Conservation (phyloP, 2,888 invertebrate genomes). For the Gymnoscelis rufifasciata region DNA sequence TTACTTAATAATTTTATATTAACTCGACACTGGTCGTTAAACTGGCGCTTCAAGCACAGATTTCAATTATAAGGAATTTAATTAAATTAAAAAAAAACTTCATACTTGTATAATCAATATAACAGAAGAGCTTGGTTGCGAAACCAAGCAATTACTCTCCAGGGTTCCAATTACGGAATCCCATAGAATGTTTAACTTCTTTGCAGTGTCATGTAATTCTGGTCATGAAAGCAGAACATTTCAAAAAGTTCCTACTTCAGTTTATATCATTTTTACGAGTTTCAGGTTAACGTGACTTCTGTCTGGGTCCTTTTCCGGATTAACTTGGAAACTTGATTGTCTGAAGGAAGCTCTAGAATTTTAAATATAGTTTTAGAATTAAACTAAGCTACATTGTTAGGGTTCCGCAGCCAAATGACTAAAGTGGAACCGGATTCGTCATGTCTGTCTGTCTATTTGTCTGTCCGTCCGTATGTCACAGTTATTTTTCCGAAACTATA, state of each 20-base stretch:
- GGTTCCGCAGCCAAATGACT: no score
- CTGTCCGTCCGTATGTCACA: no score
- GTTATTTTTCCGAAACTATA: no score
- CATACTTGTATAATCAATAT: no score
- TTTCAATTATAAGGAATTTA: no score
- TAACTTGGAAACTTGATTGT: constrained; percentile 1
- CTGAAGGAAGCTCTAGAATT: constrained; percentile 4
- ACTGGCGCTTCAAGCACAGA: no score
- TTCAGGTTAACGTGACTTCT: constrained; percentile 7
- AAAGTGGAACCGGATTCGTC: no score
- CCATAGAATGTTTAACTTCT: background rate
- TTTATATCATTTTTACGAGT: constrained; percentile 16
- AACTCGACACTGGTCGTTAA: no score
- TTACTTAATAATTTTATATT: no score
- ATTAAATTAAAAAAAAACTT: no score
- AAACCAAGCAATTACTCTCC: background rate
- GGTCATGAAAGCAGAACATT: constrained; percentile 5
- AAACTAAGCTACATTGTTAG: background rate
- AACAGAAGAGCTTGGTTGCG: no score
- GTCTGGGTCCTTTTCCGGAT: constrained; percentile 2
- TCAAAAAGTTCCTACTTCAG: constrained; percentile 1
- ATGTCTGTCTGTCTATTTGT: no score
- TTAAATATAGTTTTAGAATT: constrained; percentile 1
- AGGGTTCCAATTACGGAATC: background rate
- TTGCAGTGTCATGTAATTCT: constrained; percentile 7